Base-by-base conservation (phyloP, 2,113 vertebrate species). In the Chloropsis cyanopogon region DNA sequence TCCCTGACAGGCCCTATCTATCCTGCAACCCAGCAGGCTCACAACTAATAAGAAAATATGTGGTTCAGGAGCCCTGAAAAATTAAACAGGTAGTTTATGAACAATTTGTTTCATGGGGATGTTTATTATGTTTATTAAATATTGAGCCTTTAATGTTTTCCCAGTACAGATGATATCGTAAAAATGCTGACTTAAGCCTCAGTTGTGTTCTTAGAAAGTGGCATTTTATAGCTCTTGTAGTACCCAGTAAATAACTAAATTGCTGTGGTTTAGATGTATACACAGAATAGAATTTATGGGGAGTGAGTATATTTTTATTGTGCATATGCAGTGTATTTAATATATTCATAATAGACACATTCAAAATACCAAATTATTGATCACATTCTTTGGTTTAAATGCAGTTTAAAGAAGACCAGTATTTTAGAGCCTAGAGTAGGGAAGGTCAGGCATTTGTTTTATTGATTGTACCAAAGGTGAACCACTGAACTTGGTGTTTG, bases 21-120 rank as follows among this genome's bases (percentile, higher is more conserved):
- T 99, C 98, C 99, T 98, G 98, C 98, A 98, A 98, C 98, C 98
- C 99, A 99, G 99, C 98, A 98, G 98, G 98, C 98, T 99, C 98
- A 98, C 98, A 98, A 99, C 99, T 99, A 99, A 99, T 99, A 99
- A 99, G 99, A 99, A 99, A 99, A 99, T 99, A 99, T 99, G 99
- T 99, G 98, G 98, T 98, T 99, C 98, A 98, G 98, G 98, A 99
- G 98, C 98, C 98, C 98, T 99, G 98, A 99, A 99, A 99, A 99
- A 99, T 99, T 99, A 99, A 99, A 99, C 99, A 99, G 98, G 98
- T 98, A 98, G 98, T 99, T 99, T 99, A 99, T 98, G 98, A 99
- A 99, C 99, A 98, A 99, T 99, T 99, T 99, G 98, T 99, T 99
- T 98, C 98, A 98, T 98, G 93, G 98, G 96, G 98, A 98, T 99